Evolutionary conservation across 2,888 invertebrate species (phyloP).

Genomic region (Chloromyia formosa): DNA sequence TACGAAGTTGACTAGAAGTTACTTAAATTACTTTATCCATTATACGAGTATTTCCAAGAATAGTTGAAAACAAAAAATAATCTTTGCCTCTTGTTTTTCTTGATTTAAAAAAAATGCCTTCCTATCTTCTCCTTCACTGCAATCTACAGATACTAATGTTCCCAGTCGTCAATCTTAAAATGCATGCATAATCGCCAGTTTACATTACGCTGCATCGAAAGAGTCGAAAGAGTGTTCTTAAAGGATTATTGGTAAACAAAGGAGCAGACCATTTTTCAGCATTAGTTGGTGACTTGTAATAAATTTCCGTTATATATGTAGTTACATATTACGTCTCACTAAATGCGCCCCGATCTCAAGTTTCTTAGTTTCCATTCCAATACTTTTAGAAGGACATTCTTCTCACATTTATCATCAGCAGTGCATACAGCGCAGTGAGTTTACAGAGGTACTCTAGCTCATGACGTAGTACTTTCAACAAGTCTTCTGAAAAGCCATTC

Average conservation of each 20-base stretch:
- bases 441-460: background rate
- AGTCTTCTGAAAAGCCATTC: conserved; percentile 12
- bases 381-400: conserved; percentile 11
- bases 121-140: no score
- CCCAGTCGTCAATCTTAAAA: no score
- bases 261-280: background rate
- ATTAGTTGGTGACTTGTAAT: conserved; percentile 3
- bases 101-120: no score
- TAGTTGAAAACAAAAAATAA: no score
- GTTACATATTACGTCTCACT: background rate
- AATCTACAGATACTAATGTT: no score
- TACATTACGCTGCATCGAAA: no score
- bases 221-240: no score
- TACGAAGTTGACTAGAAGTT: no score
- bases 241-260: background rate
- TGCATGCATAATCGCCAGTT: no score
- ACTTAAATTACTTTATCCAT: no score
- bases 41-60: no score
- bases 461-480: conserved; percentile 14
- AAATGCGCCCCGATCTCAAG: conserved; percentile 5
- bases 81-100: no score
- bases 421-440: background rate
- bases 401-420: conserved; percentile 21
- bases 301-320: background rate
- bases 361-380: background rate